Evolutionary conservation across 1,140 invertebrate species (phyloP).

Genomic region (Anadara kagoshimensis): DNA sequence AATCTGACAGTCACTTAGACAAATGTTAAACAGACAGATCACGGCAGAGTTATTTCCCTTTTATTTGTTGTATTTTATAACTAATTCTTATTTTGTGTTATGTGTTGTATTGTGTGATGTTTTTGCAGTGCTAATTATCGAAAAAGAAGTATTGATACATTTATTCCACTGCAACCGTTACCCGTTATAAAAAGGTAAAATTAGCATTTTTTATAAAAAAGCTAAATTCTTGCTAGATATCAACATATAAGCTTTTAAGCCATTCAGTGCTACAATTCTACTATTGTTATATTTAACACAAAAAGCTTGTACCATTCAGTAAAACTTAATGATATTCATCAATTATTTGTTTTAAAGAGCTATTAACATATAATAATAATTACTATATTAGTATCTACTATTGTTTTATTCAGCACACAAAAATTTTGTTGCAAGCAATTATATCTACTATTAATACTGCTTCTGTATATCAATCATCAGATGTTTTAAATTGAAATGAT

Average conservation of each 20-base stretch:
- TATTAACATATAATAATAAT: no score
- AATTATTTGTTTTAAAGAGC: no score
- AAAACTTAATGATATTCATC: no score
- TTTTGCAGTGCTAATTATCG: slow-evolving; percentile 42
- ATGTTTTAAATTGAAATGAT: no score
- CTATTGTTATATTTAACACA: background rate
- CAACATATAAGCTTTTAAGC: background rate
- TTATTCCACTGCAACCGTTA: slow-evolving; percentile 45
- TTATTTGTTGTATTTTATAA: no score
- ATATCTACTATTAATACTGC: background rate
- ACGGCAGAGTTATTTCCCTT: no score
- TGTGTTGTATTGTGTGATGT: slow-evolving; percentile 8
- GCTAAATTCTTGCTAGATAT: background rate
- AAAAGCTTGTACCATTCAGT: background rate
- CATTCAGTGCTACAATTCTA: background rate
- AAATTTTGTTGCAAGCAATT: background rate
- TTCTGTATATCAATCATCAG: background rate
- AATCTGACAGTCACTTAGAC: no score
- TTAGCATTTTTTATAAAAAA: background rate
- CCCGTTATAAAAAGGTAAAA: slow-evolving; percentile 41
- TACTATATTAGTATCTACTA: background rate
- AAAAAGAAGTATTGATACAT: slow-evolving; percentile 42
- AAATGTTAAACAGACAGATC: no score
- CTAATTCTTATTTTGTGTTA: slow-evolving; percentile 4
- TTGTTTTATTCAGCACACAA: background rate